Conservation (phyloP, 1,140 invertebrate species). For the Brachionus manjavacas region DNA sequence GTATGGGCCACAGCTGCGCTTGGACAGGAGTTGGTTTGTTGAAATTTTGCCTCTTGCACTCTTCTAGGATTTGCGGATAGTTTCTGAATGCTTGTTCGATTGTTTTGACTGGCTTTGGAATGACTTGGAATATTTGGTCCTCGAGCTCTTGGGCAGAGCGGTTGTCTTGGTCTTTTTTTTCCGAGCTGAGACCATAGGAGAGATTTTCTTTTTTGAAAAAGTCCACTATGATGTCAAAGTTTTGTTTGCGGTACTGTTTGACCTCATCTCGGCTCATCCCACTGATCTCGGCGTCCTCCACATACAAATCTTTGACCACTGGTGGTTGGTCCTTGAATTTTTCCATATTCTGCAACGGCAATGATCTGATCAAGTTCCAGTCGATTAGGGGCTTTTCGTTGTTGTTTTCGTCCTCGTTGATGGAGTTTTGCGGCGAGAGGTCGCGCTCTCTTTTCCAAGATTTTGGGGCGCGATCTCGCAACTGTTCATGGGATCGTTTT, state of each 20-base stretch:
- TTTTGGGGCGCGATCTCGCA: not conserved
- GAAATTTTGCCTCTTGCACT: conserved; percentile 52
- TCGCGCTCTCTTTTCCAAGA: not conserved
- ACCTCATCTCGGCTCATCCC: conserved; percentile 29
- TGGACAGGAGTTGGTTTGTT: conserved; percentile 54
- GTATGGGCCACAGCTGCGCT: conserved; percentile 78
- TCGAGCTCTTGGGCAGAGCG: not conserved
- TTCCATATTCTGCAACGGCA: conserved; percentile 22
- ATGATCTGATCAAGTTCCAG: conserved; percentile 27
- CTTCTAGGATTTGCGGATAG: conserved; percentile 62
- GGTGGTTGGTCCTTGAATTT: conserved; percentile 35
- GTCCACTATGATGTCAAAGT: conserved; percentile 30
- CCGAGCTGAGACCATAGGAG: not conserved
- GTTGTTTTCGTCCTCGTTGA: not conserved
- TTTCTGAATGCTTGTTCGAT: conserved; percentile 78
- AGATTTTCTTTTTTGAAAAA: conserved; percentile 38
- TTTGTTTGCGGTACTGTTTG: conserved; percentile 19
- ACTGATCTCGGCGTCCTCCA: not conserved
- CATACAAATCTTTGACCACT: conserved; percentile 36
- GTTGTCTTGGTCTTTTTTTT: not conserved
- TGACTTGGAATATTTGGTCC: conserved; percentile 48
- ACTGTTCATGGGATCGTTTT: not conserved
- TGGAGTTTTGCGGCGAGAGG: not conserved
- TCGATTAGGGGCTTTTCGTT: conserved; percentile 26
- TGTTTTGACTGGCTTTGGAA: conserved; percentile 75